Conservation (phyloP, 2,797 vertebrate genomes). For the Scyliorhinus canicula region DNA sequence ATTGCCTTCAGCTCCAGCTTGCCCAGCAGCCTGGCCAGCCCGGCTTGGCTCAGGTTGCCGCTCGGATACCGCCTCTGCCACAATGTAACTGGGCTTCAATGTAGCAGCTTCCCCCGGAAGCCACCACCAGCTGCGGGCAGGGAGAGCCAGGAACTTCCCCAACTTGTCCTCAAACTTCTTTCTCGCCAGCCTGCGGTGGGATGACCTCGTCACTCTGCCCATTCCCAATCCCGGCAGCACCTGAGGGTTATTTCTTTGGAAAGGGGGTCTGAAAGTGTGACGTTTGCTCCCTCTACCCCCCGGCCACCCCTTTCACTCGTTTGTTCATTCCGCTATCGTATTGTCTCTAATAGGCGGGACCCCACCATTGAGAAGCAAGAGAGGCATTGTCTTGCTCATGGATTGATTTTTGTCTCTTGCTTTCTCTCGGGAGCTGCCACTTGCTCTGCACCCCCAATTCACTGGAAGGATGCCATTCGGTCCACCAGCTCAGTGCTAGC, state of each 20-base stretch:
- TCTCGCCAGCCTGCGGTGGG: neutral
- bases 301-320: neutral
- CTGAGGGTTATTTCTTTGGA: too few species aligned
- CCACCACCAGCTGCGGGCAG: neutral
- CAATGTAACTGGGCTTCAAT: neutral
- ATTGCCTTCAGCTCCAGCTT: constrained; percentile 49
- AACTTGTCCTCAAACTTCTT: neutral
- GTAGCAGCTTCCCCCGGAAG: neutral
- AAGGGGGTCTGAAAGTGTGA: neutral
- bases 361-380: too few species aligned
- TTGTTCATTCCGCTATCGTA: neutral
- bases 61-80: neutral
- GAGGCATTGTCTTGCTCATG: neutral
- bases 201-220: accelerated
- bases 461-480: neutral
- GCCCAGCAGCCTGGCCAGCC: too few species aligned
- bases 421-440: neutral
- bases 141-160: too few species aligned
- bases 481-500: neutral
- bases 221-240: too few species aligned
- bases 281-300: neutral
- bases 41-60: too few species aligned
- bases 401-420: neutral
- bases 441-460: neutral
- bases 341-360: neutral